phyloP scores from a whole-genome alignment of 2,113 vertebrate species.

The Rattus norvegicus region DNA sequence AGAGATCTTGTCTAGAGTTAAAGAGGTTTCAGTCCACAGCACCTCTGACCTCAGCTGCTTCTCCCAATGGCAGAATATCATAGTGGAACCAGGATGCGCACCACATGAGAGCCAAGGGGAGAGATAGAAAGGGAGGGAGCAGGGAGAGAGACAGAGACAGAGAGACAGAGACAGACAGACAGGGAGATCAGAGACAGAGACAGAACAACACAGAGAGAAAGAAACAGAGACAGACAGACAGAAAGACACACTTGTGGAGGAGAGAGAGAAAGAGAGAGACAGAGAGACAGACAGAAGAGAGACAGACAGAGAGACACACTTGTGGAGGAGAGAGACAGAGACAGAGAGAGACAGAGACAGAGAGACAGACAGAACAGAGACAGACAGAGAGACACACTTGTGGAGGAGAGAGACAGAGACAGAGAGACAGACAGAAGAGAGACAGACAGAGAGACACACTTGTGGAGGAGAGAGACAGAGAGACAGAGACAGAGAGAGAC shows the following conservation, averaged over 20 bases:
- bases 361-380: no score
- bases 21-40: neutral
- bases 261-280: neutral
- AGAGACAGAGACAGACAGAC: rapidly evolving
- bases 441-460: no score
- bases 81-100: neutral
- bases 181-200: no score
- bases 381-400: no score
- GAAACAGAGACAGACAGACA: rapidly evolving
- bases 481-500: neutral
- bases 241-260: no score
- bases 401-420: no score
- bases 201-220: neutral
- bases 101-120: neutral
- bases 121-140: neutral
- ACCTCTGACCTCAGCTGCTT: neutral
- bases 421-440: neutral
- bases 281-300: neutral
- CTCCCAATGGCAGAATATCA: neutral
- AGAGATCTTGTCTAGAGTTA: neutral
- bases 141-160: no score
- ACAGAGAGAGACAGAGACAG: neutral
- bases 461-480: no score
- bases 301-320: no score
- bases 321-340: no score